phyloP scores from a whole-genome alignment of 2,113 vertebrate genomes.

The Ameiurus melas region DNA sequence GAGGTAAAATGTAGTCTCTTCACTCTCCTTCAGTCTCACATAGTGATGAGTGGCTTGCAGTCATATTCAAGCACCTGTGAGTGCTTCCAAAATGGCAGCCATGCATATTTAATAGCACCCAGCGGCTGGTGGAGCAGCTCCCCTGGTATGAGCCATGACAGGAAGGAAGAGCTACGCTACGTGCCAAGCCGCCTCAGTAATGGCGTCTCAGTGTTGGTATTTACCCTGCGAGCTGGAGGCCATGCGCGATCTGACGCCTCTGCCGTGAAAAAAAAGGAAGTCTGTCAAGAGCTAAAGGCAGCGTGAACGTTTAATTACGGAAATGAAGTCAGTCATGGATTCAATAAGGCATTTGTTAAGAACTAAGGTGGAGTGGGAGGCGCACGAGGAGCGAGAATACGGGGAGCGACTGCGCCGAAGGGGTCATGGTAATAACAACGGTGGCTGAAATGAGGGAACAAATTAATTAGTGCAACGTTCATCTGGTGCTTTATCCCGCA shows the following conservation, averaged over 20 bases:
- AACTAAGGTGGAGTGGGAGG: conserved; percentile 54
- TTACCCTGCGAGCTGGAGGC: conserved; percentile 45
- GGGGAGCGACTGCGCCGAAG: conserved; percentile 43
- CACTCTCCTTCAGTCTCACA: background rate
- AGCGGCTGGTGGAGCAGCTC: conserved; percentile 20
- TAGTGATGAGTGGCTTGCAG: conserved; percentile 21
- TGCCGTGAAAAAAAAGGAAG: conserved; percentile 51
- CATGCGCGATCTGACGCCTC: conserved; percentile 45
- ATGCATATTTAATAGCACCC: conserved; percentile 54
- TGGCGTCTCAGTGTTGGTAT: conserved; percentile 39
- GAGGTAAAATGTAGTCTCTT: background rate
- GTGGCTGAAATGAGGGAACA: conserved; percentile 38
- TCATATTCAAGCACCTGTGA: conserved; percentile 27
- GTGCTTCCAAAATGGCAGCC: conserved; percentile 50
- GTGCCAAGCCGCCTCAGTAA: conserved; percentile 2
- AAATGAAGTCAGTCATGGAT: conserved; percentile 70
- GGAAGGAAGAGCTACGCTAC: conserved; percentile 28
- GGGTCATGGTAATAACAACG: conserved; percentile 44
- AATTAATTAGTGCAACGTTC: conserved; percentile 46
- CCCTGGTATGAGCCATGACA: conserved; percentile 1
- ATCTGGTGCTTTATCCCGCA: conserved; percentile 37
- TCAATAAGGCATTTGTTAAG: conserved; percentile 66
- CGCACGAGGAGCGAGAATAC: conserved; percentile 44
- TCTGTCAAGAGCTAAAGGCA: conserved; percentile 54
- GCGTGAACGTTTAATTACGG: conserved; percentile 70